phyloP scores from a whole-genome alignment of 2,113 vertebrate species.

The Prolemur simus region DNA sequence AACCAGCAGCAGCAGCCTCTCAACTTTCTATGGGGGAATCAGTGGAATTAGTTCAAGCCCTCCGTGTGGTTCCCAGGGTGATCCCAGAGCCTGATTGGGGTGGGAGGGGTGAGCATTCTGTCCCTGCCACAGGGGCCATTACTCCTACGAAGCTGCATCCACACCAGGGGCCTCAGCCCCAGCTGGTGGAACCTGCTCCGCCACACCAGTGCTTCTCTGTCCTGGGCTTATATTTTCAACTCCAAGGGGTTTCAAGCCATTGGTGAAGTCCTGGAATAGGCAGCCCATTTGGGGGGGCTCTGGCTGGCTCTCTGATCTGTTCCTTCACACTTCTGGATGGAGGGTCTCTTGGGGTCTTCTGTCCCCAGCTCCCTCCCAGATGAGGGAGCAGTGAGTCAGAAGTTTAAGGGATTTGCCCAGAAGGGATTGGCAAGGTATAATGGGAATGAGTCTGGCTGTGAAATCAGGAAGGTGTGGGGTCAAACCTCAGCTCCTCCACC shows the following conservation, averaged over 20 bases:
- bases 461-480: not conserved
- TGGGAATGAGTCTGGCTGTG: not conserved
- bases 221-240: not conserved
- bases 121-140: not conserved
- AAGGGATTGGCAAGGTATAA: rapidly evolving
- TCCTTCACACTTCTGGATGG: not conserved
- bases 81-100: not conserved
- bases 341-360: not conserved
- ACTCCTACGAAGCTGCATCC: not conserved
- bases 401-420: not conserved
- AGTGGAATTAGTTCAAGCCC: no score
- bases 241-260: not conserved
- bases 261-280: not conserved
- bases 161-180: rapidly evolving
- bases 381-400: not conserved
- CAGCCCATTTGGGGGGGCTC: not conserved
- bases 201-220: rapidly evolving
- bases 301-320: not conserved
- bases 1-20: not conserved
- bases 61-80: no score
- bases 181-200: not conserved
- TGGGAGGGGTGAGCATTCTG: not conserved
- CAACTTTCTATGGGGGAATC: no score
- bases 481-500: not conserved
- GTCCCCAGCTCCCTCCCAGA: not conserved